These are phyloP conservation scores for Clarias fuscus DNA, from an alignment of 2,797 vertebrate genomes.

Conservation along the genomic window DNA sequence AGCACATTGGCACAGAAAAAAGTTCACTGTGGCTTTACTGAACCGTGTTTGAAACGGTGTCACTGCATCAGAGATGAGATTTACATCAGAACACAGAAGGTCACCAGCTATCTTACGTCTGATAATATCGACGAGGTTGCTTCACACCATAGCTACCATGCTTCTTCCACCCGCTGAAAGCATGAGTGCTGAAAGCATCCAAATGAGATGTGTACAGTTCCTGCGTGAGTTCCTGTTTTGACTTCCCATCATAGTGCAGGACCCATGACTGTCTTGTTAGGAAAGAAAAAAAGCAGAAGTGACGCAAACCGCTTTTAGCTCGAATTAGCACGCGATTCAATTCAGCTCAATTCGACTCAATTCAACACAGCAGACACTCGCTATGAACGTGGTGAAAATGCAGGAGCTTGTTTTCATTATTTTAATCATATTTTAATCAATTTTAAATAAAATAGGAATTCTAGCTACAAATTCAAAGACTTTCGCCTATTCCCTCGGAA, in stretches of 20 bases:
- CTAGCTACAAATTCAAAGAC: too few relatives aligned
- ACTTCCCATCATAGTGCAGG: slow-evolving; percentile 15
- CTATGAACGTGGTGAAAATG: background rate
- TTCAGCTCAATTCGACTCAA: too few relatives aligned
- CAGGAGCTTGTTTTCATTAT: background rate
- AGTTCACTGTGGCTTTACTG: slow-evolving; percentile 36
- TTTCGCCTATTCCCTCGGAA: background rate
- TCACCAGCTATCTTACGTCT: slow-evolving; percentile 20
- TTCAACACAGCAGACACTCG: background rate
- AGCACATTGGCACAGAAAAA: slow-evolving; percentile 50
- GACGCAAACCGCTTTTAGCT: slow-evolving; percentile 1
- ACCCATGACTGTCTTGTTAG: background rate
- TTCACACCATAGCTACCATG: too few relatives aligned
- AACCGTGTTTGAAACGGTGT: slow-evolving; percentile 45
- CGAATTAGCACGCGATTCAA: background rate
- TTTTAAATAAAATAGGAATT: background rate
- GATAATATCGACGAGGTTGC: slow-evolving; percentile 13
- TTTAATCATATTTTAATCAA: background rate
- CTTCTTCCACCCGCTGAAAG: background rate
- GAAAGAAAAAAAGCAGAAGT: background rate
- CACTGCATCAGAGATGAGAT: slow-evolving; percentile 35
- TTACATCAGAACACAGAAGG: slow-evolving; percentile 31
- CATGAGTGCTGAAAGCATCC: background rate
- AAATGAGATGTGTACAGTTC: background rate
- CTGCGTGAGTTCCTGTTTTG: slow-evolving; percentile 20